Conservation (phyloP, 2,888 invertebrate genomes). For the Drosophila yooni region DNA sequence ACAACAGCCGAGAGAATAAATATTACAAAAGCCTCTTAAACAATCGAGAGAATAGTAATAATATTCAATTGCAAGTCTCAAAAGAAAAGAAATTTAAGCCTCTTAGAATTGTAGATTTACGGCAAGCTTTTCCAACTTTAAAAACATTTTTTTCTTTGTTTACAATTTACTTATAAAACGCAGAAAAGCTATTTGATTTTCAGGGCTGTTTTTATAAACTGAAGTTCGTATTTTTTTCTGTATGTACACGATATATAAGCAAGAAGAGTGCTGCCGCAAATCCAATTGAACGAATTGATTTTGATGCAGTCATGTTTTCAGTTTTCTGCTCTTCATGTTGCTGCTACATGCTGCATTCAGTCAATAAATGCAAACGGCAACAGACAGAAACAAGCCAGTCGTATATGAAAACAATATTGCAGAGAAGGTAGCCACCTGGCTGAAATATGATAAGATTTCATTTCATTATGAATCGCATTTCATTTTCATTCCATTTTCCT, state of each 20-base stretch:
- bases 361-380: conserved; percentile 29
- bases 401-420: conserved; percentile 50
- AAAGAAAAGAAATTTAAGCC: too few species aligned
- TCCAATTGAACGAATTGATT: conserved; percentile 34
- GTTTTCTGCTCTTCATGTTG: conserved; percentile 1
- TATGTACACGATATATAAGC: background rate
- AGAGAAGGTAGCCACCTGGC: conserved; percentile 49
- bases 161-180: background rate
- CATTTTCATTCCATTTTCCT: background rate
- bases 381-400: background rate
- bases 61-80: too few species aligned
- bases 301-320: conserved; percentile 6
- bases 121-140: background rate
- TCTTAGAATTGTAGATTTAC: background rate
- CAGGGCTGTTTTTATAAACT: background rate
- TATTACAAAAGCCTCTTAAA: too few species aligned
- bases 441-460: conserved; percentile 50
- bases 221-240: background rate
- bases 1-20: background rate
- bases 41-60: background rate
- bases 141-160: background rate
- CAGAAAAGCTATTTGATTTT: background rate
- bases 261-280: conserved; percentile 10
- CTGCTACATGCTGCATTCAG: conserved; percentile 9
- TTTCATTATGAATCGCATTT: conserved; percentile 42